Conservation (phyloP, 2,113 vertebrate species). For the Perognathus longimembris region DNA sequence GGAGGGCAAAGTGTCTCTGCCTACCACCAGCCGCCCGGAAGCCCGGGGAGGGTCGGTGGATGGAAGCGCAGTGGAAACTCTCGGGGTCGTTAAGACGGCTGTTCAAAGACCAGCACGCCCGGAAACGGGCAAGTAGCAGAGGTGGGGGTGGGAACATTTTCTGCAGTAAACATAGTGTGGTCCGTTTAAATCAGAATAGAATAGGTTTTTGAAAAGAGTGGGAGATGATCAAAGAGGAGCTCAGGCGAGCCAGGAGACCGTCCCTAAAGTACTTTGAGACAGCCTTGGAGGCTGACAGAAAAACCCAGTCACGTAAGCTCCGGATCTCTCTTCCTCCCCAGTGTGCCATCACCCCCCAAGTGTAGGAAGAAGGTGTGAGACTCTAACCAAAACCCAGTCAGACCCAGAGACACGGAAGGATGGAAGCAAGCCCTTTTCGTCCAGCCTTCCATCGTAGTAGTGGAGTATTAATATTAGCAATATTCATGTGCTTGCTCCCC, state of each 20-base stretch:
- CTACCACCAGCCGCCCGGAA: background rate
- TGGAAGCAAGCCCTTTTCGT: background rate
- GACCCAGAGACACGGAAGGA: background rate
- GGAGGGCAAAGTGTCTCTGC: slow-evolving; percentile 45
- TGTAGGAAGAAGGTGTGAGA: background rate
- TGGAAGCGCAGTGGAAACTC: background rate
- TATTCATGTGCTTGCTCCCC: slow-evolving; percentile 16
- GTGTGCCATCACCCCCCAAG: background rate
- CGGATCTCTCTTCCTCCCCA: background rate
- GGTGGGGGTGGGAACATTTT: background rate
- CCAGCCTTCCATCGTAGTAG: slow-evolving; percentile 32
- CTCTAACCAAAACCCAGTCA: background rate
- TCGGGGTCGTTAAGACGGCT: background rate
- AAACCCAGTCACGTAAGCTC: slow-evolving; percentile 13
- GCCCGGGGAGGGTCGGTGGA: slow-evolving; percentile 14
- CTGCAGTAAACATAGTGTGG: no score
- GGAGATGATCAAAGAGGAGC: slow-evolving; percentile 15
- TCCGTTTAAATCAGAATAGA: slow-evolving; percentile 4
- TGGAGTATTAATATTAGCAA: slow-evolving; percentile 6
- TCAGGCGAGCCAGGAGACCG: background rate
- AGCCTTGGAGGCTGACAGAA: slow-evolving; percentile 29
- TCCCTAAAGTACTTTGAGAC: slow-evolving; percentile 3
- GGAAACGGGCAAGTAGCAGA: background rate
- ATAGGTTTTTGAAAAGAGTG: background rate
- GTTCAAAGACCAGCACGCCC: background rate